These are phyloP conservation scores for Rostratula benghalensis DNA, from an alignment of 2,113 vertebrate genomes.

Conservation along the genomic window DNA sequence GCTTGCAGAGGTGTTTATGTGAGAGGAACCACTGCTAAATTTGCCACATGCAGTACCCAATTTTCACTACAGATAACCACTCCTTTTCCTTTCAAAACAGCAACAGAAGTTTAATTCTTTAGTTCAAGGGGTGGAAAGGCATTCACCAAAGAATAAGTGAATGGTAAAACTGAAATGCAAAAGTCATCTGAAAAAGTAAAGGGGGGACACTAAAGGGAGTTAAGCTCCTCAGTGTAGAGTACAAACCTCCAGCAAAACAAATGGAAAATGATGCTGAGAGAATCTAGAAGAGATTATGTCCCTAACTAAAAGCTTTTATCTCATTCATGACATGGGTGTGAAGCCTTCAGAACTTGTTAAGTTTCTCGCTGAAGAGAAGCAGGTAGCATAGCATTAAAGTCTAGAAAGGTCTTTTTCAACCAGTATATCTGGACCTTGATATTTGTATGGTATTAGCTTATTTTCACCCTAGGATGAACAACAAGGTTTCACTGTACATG, in stretches of 20 bases:
- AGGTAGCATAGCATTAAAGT: not conserved
- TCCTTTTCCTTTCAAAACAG: not conserved
- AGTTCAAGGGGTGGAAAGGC: not conserved
- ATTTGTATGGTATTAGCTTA: not conserved
- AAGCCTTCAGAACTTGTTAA: not conserved
- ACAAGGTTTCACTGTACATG: not conserved
- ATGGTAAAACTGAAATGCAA: not conserved
- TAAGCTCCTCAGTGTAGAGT: not conserved
- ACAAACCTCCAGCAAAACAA: not conserved
- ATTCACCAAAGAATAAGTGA: not conserved
- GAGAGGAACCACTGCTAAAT: slow-evolving; percentile 14
- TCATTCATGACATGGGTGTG: not conserved
- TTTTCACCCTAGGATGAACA: not conserved
- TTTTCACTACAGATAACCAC: not conserved
- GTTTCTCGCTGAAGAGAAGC: not conserved
- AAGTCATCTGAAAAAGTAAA: not conserved
- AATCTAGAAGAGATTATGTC: not conserved
- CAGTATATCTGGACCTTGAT: not conserved
- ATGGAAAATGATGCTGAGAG: not conserved
- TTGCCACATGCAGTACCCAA: not conserved
- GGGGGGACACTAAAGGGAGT: not conserved
- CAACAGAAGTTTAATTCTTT: not conserved
- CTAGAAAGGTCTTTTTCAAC: not conserved
- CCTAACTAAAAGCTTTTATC: not conserved
- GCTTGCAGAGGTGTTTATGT: slow-evolving; percentile 12